Evolutionary conservation across 2,888 invertebrate genomes (phyloP).

Genomic region (Biston betularia): DNA sequence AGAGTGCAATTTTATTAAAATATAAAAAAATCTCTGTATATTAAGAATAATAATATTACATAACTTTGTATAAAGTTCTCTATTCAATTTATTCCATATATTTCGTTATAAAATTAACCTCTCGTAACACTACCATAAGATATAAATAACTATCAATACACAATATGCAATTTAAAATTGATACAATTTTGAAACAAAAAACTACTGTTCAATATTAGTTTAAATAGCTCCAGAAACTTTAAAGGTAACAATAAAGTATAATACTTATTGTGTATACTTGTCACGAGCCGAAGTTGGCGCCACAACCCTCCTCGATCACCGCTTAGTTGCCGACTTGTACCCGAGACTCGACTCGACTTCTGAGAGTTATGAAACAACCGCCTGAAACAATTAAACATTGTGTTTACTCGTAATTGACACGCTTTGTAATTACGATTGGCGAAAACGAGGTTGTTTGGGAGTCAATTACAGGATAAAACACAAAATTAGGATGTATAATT

Average conservation of each 20-base stretch:
- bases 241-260: not conserved
- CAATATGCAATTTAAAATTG: too few species aligned
- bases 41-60: too few species aligned
- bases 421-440: constrained; percentile 4
- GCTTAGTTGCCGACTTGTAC: constrained; percentile 10
- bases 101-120: too few species aligned
- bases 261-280: constrained; percentile 11
- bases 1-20: too few species aligned
- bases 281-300: constrained; percentile 45
- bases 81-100: too few species aligned
- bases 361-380: constrained; percentile 28
- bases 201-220: not conserved
- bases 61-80: too few species aligned
- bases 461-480: not conserved
- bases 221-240: not conserved
- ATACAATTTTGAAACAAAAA: too few species aligned
- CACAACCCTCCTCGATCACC: constrained; percentile 31
- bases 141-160: too few species aligned
- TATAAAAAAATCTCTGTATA: too few species aligned
- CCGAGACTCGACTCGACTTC: constrained; percentile 26
- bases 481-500: not conserved
- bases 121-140: too few species aligned
- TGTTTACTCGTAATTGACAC: constrained; percentile 19
- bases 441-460: not conserved
- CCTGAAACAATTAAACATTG: constrained; percentile 24